phyloP scores from a whole-genome alignment of 2,888 invertebrate species.

The Alentia gelatinosa region DNA sequence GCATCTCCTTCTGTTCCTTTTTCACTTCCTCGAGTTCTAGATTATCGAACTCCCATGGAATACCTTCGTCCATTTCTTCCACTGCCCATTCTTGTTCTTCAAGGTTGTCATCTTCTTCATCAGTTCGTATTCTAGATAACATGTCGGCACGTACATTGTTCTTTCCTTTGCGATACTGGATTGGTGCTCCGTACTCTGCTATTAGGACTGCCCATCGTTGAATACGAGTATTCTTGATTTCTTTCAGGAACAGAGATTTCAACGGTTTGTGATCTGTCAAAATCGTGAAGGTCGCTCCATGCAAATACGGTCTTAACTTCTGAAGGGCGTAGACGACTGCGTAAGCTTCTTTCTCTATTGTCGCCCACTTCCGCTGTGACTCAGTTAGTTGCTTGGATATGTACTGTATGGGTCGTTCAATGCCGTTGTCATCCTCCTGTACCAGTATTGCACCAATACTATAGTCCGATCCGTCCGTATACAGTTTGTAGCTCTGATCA shows the following conservation, averaged over 20 bases:
- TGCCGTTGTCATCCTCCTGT: not conserved
- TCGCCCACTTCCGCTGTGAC: not conserved
- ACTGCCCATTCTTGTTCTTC: not conserved
- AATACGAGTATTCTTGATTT: conserved; percentile 41
- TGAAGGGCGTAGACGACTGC: not conserved
- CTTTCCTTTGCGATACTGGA: conserved; percentile 52
- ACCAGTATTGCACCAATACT: conserved; percentile 12
- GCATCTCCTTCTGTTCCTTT: conserved; percentile 15
- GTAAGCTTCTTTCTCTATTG: conserved; percentile 53
- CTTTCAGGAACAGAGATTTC: conserved; percentile 11
- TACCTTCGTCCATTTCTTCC: not conserved
- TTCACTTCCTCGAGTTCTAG: not conserved
- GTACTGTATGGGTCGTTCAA: conserved; percentile 25
- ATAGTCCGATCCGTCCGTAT: conserved; percentile 15
- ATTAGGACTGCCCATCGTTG: conserved; percentile 47
- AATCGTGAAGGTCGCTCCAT: not conserved
- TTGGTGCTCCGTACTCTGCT: conserved; percentile 55
- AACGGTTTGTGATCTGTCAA: conserved; percentile 57
- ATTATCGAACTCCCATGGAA: not conserved
- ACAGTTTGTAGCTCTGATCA: conserved; percentile 14
- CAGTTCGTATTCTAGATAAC: not conserved
- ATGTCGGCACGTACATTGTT: conserved; percentile 57
- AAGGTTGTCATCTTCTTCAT: too few species aligned
- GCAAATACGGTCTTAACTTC: conserved; percentile 46
- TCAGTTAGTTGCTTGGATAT: not conserved